Conservation (phyloP, 2,797 vertebrate species). For the Cynodonichthys magdalenae region DNA sequence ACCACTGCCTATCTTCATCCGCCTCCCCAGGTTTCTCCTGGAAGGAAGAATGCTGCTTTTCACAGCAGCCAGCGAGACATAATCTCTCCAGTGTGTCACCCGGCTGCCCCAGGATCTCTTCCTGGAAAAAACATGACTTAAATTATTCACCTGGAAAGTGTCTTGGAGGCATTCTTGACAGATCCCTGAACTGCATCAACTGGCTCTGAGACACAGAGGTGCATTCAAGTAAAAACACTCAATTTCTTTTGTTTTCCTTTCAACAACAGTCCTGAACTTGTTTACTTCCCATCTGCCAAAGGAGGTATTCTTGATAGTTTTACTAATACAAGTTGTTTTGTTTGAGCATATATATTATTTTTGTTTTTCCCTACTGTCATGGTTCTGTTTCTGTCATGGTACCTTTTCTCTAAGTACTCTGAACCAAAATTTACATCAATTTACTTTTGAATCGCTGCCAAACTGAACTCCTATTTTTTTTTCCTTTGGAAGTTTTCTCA, state of each 20-base stretch:
- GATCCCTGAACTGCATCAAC: not conserved
- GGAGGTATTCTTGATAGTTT: not conserved
- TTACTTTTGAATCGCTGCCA: not conserved
- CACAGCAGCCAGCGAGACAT: not conserved
- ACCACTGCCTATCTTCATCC: not conserved
- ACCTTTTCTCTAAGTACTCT: not conserved
- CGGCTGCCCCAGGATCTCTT: not conserved
- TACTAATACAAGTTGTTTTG: not conserved
- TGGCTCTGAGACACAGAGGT: not conserved
- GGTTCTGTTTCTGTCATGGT: not conserved
- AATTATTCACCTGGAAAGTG: slow-evolving; percentile 8
- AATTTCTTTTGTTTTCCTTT: not conserved
- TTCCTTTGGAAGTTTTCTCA: not conserved
- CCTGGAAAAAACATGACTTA: not conserved
- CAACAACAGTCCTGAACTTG: not conserved
- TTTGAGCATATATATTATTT: not conserved
- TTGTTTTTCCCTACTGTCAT: not conserved
- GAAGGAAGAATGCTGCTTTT: not conserved
- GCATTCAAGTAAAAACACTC: not conserved
- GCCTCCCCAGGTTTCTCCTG: not conserved
- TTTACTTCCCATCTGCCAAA: not conserved
- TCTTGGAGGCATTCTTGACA: slow-evolving; percentile 8
- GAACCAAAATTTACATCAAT: not conserved
- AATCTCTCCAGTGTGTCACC: not conserved
- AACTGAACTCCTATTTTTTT: not conserved